These are phyloP conservation scores for Diabrotica balteata DNA, from an alignment of 2,888 invertebrate genomes.

Conservation along the genomic window DNA sequence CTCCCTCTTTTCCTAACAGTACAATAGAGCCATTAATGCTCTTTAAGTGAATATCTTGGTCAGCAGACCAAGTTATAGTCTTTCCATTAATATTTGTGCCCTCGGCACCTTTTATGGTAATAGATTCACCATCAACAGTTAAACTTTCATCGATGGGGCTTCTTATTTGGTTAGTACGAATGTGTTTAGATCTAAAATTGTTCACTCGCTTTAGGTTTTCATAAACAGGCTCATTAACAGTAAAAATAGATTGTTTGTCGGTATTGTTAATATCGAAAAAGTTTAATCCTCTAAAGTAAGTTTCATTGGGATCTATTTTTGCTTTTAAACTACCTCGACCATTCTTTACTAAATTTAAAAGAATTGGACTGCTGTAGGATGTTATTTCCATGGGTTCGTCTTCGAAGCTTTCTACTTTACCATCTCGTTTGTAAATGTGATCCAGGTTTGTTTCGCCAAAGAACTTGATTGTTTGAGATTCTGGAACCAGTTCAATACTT, in stretches of 20 bases:
- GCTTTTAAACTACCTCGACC: conserved; percentile 65
- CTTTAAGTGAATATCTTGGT: conserved; percentile 79
- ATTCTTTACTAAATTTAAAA: conserved; percentile 56
- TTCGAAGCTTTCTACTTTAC: conserved; percentile 68
- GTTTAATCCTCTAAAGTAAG: conserved; percentile 67
- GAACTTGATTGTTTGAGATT: conserved; percentile 78
- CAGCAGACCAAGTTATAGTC: conserved; percentile 76
- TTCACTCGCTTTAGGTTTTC: conserved; percentile 74
- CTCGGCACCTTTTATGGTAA: conserved; percentile 80
- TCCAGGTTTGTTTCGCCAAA: conserved; percentile 80
- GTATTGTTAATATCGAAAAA: conserved; percentile 75
- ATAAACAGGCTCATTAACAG: conserved; percentile 76
- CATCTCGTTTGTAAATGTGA: conserved; percentile 77
- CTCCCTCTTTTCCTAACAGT: conserved; percentile 73
- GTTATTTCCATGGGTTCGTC: conserved; percentile 64
- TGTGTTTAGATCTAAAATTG: conserved; percentile 69
- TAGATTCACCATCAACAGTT: conserved; percentile 72
- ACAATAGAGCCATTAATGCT: conserved; percentile 79
- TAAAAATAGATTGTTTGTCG: conserved; percentile 69
- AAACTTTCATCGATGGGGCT: conserved; percentile 76
- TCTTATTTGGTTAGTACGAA: conserved; percentile 75
- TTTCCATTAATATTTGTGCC: conserved; percentile 78
- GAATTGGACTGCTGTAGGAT: conserved; percentile 57
- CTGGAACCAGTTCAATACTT: conserved; percentile 81
- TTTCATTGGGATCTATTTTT: conserved; percentile 59